phyloP scores from a whole-genome alignment of 2,797 vertebrate species.

The Diplodus puntazzo region DNA sequence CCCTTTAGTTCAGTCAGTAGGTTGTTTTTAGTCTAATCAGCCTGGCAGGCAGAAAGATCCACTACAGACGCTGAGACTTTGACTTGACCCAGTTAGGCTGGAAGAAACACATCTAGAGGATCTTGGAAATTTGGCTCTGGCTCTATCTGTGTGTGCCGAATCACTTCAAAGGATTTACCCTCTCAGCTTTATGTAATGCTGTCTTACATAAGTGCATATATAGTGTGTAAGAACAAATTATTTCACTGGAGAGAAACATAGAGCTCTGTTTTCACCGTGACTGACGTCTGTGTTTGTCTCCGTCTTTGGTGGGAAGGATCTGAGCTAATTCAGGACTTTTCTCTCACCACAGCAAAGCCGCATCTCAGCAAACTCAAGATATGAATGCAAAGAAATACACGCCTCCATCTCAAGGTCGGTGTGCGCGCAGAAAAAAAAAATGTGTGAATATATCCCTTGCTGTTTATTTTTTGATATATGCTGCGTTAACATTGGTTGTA shows the following conservation, averaged over 20 bases:
- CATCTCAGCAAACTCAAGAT: conserved; percentile 91
- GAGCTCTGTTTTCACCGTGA: conserved; percentile 22
- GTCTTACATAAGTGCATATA: conserved; percentile 36
- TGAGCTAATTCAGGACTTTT: conserved; percentile 31
- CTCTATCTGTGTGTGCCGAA: conserved; percentile 30
- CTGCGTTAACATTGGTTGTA: conserved; percentile 2
- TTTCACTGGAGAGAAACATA: conserved; percentile 11
- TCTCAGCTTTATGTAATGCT: conserved; percentile 22
- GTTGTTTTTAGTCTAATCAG: conserved; percentile 37
- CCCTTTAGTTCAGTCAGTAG: conserved; percentile 5
- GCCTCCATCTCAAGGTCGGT: conserved; percentile 95
- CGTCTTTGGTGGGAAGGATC: not conserved
- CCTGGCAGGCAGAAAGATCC: conserved; percentile 10
- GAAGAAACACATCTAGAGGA: conserved; percentile 50
- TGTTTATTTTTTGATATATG: not conserved
- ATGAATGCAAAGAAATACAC: conserved; percentile 96
- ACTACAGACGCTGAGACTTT: conserved; percentile 29
- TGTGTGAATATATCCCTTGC: not conserved
- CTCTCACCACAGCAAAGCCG: conserved; percentile 91
- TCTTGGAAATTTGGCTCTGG: conserved; percentile 43
- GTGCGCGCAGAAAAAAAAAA: not conserved
- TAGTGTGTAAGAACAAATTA: conserved; percentile 22
- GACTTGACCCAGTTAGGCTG: conserved; percentile 41
- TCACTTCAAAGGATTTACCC: conserved; percentile 46
- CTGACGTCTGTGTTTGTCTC: not conserved